Evolutionary conservation across 2,888 invertebrate genomes (phyloP).

Genomic region (Eumacrocentrus americanus): DNA sequence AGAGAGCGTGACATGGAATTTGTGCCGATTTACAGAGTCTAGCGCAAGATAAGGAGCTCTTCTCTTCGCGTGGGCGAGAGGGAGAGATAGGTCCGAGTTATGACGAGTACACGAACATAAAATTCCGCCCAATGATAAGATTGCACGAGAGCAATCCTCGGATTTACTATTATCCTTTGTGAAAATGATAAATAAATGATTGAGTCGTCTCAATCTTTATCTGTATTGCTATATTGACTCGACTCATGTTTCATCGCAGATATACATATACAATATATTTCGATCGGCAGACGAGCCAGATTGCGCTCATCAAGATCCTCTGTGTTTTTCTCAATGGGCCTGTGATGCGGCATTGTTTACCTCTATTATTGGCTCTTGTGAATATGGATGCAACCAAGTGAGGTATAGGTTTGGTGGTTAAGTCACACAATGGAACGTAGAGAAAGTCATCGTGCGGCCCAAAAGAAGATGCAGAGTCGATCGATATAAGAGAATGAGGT

Average conservation of each 20-base stretch:
- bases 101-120: conserved; percentile 40
- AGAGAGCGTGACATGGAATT: conserved; percentile 6
- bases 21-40: conserved; percentile 15
- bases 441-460: background rate
- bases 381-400: background rate
- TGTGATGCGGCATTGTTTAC: background rate
- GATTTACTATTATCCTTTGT: conserved; percentile 29
- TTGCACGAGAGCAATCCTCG: conserved; percentile 17
- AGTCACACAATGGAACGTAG: background rate
- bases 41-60: conserved; percentile 7
- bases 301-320: too few relatives aligned
- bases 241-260: too few relatives aligned
- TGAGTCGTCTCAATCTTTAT: too few relatives aligned
- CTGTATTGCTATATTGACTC: too few relatives aligned
- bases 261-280: too few relatives aligned
- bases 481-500: background rate
- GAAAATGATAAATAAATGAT: background rate
- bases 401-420: background rate
- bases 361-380: background rate
- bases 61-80: conserved; percentile 10
- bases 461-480: background rate
- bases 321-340: background rate
- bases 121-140: conserved; percentile 32
- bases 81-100: conserved; percentile 30
- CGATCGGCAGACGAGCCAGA: too few relatives aligned